Conservation (phyloP, 2,888 invertebrate species). For the Cephus spinipes region DNA sequence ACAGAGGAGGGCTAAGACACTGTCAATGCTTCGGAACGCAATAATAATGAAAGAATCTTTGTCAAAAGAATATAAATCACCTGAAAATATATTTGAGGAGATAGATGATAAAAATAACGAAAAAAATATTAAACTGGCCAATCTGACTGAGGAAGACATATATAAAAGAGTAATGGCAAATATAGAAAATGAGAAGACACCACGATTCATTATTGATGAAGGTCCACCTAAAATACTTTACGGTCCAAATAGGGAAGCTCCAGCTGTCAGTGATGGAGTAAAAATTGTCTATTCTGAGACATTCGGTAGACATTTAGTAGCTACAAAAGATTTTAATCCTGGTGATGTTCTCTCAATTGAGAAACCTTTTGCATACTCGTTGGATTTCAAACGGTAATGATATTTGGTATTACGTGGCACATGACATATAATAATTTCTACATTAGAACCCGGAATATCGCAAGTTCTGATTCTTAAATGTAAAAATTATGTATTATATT, state of each 20-base stretch:
- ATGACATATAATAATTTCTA: neutral
- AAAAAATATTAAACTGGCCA: conserved; percentile 26
- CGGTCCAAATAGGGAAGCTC: conserved; percentile 53
- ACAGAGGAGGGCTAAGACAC: conserved; percentile 54
- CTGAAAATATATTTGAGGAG: too few species aligned
- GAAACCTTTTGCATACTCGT: conserved; percentile 54
- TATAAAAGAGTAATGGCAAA: neutral
- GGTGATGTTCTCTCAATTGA: conserved; percentile 58
- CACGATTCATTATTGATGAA: conserved; percentile 48
- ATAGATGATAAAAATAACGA: too few species aligned
- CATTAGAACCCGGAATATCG: too few species aligned
- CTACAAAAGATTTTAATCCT: conserved; percentile 55
- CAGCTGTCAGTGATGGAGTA: conserved; percentile 55
- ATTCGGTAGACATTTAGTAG: conserved; percentile 59
- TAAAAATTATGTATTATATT: neutral
- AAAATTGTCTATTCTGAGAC: conserved; percentile 50
- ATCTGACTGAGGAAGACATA: conserved; percentile 18
- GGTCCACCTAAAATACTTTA: conserved; percentile 44
- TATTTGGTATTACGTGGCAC: too few species aligned
- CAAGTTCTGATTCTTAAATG: neutral
- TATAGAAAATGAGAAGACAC: conserved; percentile 17
- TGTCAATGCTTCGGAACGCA: conserved; percentile 42
- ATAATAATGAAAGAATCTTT: neutral
- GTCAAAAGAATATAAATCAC: too few species aligned
- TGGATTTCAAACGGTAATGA: conserved; percentile 54